Base-by-base conservation (phyloP, 2,113 vertebrate genomes). In the Salvelinus fontinalis region DNA sequence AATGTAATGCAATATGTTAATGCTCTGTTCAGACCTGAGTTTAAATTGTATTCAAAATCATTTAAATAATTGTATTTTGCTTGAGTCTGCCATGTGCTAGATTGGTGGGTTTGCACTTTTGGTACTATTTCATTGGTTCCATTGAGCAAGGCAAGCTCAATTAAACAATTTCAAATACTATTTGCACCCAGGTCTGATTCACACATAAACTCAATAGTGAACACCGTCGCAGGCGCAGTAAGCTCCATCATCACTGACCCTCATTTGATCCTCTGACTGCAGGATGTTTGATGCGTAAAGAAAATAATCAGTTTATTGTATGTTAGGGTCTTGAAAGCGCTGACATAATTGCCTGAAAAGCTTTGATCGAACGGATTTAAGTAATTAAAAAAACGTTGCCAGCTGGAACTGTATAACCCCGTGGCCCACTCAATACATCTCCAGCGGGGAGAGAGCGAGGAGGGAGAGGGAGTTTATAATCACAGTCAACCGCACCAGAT, bases 341-440 rank as follows among this genome's bases (percentile, higher is more conserved):
- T 64, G 86, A 84, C 85, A 86, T 86, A 83, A 89, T 82, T 85
- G 83, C 86, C 86, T 81, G 44, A 86, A 88, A 87, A 82, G 86
- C 84, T 86, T 84, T 88, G 85, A 87, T 89, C 70, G 69, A 85
- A 87, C 68, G 70, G 78, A 85, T 84, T 89, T 85, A 83, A 86
- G 87, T 89, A 89, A 89, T 88, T 84, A 87, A 87, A 90, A 84
- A 89, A 89, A 89, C 82, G 84, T 84, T 85, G 75, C 80, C 86
- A 85, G 82, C 82, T 88, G 84, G 84, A 89, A 90, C 75, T 87
- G 86, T 79, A 79, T 83, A 87, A 87, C 84, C 78, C 78, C 39
- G 67, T 78, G 2, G 70, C 76, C 79, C 81, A 87, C 86, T 86
- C 82, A 64, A 86, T 86, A 84, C 60, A 84, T 78, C 82, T 49